A percentile compares a stretch with the other conserved stretches of the same genome.
Evolutionary conservation across 2,113 vertebrate species (phyloP).

Genomic region (Scortum barcoo): DNA sequence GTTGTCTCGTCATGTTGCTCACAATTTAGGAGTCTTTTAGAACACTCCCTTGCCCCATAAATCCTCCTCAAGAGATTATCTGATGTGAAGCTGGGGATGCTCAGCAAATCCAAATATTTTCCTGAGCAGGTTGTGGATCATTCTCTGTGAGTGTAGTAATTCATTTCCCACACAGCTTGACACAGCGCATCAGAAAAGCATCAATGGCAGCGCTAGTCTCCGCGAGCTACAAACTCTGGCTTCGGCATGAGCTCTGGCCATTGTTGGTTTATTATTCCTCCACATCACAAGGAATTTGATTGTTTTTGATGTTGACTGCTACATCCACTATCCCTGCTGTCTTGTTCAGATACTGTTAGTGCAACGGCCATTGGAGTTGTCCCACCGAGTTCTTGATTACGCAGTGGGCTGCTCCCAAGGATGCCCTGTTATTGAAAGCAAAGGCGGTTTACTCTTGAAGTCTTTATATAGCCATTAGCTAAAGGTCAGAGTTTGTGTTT

Average conservation of each 20-base stretch:
- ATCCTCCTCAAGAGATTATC: constrained; percentile 84
- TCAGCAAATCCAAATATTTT: constrained; percentile 87
- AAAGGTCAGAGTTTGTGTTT: constrained; percentile 62
- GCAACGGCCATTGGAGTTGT: constrained; percentile 59
- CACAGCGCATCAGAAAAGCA: constrained; percentile 70
- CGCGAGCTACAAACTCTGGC: constrained; percentile 66
- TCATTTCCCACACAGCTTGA: constrained; percentile 75
- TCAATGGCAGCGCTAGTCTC: constrained; percentile 70
- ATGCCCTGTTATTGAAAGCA: constrained; percentile 61
- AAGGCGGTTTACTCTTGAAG: constrained; percentile 27
- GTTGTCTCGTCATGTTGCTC: constrained; percentile 83
- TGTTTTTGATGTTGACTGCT: constrained; percentile 70
- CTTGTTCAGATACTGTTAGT: constrained; percentile 77
- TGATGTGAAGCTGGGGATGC: constrained; percentile 80
- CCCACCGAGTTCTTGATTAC: constrained; percentile 60
- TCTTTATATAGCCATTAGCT: constrained; percentile 47
- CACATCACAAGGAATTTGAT: constrained; percentile 65
- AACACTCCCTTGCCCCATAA: constrained; percentile 83
- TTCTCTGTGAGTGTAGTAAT: constrained; percentile 77
- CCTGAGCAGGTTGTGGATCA: constrained; percentile 83
- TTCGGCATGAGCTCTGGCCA: constrained; percentile 62
- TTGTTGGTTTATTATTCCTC: constrained; percentile 76
- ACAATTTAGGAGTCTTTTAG: constrained; percentile 84
- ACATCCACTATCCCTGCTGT: constrained; percentile 62
- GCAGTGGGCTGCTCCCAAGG: constrained; percentile 57